These are phyloP conservation scores for Camarhynchus parvulus DNA, from an alignment of 2,113 vertebrate genomes.

Conservation along the genomic window DNA sequence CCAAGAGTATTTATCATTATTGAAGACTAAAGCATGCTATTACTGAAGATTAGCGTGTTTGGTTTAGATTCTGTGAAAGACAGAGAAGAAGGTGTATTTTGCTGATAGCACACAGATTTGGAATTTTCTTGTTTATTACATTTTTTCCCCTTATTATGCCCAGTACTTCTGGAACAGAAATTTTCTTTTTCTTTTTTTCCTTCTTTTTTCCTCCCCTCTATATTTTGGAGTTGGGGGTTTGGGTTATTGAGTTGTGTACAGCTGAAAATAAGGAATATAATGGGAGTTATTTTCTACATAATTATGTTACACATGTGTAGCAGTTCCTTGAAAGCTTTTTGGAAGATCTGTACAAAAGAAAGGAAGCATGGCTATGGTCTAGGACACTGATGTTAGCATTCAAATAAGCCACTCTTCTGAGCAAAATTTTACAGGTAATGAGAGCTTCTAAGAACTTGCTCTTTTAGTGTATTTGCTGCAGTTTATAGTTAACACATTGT, in stretches of 20 bases:
- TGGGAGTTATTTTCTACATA: background rate
- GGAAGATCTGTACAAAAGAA: background rate
- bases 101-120: background rate
- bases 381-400: background rate
- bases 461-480: background rate
- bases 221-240: background rate
- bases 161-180: background rate
- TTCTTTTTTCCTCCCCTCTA: rapidly evolving
- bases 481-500: background rate
- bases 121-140: background rate
- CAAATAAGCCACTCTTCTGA: background rate
- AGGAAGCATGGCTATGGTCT: background rate
- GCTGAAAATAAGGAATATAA: background rate
- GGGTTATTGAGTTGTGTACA: background rate
- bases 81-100: background rate
- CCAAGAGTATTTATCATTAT: background rate
- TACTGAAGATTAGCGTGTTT: background rate
- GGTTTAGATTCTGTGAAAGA: background rate
- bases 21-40: background rate
- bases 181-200: background rate
- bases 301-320: background rate
- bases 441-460: background rate
- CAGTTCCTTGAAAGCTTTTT: background rate
- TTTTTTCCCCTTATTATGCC: background rate
- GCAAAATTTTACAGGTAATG: background rate